phyloP scores from a whole-genome alignment of 2,888 invertebrate genomes.

The Ptychoptera albimana region DNA sequence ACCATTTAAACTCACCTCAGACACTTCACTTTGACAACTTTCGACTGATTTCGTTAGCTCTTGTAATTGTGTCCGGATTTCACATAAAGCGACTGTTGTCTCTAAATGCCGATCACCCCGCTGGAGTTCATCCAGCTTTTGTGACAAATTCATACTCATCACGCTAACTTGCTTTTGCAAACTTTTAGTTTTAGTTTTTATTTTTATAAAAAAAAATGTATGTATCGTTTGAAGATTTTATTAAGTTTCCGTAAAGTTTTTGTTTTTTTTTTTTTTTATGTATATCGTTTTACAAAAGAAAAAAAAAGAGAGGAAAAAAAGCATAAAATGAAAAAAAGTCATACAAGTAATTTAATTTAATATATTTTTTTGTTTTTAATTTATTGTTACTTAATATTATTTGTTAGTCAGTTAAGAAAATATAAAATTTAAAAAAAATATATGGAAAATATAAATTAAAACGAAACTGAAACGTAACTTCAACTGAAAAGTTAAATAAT shows the following conservation, averaged over 20 bases:
- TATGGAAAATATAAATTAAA: too few relatives aligned
- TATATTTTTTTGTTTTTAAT: too few relatives aligned
- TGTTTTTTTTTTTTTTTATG: conserved; percentile 1
- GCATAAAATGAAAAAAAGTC: too few relatives aligned
- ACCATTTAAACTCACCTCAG: conserved; percentile 51
- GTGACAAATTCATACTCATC: conserved; percentile 92
- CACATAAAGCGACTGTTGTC: conserved; percentile 85
- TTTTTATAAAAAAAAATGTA: conserved; percentile 5
- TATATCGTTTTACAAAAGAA: background rate
- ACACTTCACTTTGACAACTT: conserved; percentile 88
- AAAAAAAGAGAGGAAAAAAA: too few relatives aligned
- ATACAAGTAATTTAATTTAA: too few relatives aligned
- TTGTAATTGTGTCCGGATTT: conserved; percentile 83
- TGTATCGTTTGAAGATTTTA: background rate
- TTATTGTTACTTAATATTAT: too few relatives aligned
- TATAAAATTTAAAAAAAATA: too few relatives aligned
- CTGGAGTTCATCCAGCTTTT: conserved; percentile 88
- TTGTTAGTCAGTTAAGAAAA: too few relatives aligned
- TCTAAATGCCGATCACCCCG: conserved; percentile 78
- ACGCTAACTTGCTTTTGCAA: conserved; percentile 96
- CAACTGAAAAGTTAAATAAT: too few relatives aligned
- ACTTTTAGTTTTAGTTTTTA: conserved; percentile 34
- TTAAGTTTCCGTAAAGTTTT: conserved; percentile 1
- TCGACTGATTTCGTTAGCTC: conserved; percentile 89
- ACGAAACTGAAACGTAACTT: too few relatives aligned